Base-by-base conservation (phyloP, 1,140 invertebrate genomes). In the Myzus persicae region DNA sequence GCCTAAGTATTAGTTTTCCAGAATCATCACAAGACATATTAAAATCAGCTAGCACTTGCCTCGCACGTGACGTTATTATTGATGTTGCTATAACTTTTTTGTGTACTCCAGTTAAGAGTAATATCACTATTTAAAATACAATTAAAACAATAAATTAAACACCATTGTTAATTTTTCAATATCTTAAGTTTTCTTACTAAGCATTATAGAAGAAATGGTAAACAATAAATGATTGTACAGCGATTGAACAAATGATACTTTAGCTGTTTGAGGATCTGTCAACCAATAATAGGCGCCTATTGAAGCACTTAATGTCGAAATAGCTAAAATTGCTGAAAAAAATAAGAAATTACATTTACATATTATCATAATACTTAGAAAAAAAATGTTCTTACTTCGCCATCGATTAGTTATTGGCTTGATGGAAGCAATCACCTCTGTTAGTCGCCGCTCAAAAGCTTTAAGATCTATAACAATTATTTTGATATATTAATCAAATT, bases 11-110 rank as follows among this genome's bases (percentile, higher is more conserved):
- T 31, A 98, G 95, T 95, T 98, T 98, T 94, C 98, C 98, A 93
- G 98, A 98, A 95, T 99, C 98, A 95, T 99, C 99, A 96, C 98
- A 99, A 87, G 98, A 99, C 98, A 99, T 99, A 95, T 99, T 99
- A 95, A 99, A 99, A 95, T 99, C 98, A 59, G 97, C 97, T 46
- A 99, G 96, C 1, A 99, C 98, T 81, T 96, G 97, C 84, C 98
- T 96, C 46, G 98, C 98, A 94, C 99, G 96, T 4, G 98, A 97
- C 7, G 98, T 98, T 94, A 99, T 98, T 94, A 99, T 99, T 94
- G 98, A 98, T 24, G 99, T 98, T 31, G 99, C 98, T 93, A 99
- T 98, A 1, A 99, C 98, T 95, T 98, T 96, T 95, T 98, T 98
- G 95, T 99, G 99, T 85, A 99, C 98, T 90, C 99, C 99, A 95